Base-by-base conservation (phyloP, 2,113 vertebrate species). In the Heloderma charlesbogerti region DNA sequence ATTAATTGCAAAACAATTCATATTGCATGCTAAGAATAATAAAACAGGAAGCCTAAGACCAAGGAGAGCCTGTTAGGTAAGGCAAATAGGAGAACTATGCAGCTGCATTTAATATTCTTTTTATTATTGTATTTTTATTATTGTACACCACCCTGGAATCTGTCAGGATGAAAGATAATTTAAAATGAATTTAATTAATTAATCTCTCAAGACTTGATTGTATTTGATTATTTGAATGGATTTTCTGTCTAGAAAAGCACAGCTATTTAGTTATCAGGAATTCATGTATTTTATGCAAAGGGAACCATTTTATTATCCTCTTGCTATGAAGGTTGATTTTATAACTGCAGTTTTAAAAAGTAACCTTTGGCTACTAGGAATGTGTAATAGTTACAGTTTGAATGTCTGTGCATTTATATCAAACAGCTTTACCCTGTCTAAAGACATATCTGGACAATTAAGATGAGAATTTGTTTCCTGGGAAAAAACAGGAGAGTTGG, bases 1-100 rank as follows among this genome's bases (percentile, higher is more conserved):
- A 97, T 97, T 96, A 97, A 96, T 97, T 94, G 93, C 93, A 29
- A 63, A 63, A 48, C 92, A 92, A 90, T 95, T 95, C 94, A 89
- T 77, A 74, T 25, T 92, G 77, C 94, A 90, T 88, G 93, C 87
- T 91, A 94, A 60, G 89, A 95, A 89, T 91, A 88, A 92, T 93
- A 93, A 94, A 93, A 40, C 63, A 66, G 91, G 89, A 66, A 69
- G 77, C 89, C 66, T 57, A 0, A 13, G 66, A 57, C 45, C 84
- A 80, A 87, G 89, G 51, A 87, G 67, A 88, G 87, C 92, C 91
- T 93, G 90, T 29, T 86, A 93, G 79, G 88, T 37, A 18, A 43
- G 20, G 72, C 0, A 34, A 92, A 85, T 82, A 79, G 88, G 78
- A 91, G 67, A 83, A 66, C 0, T 5, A 4, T 90, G 43, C n/a